These are phyloP conservation scores for Steatornis caripensis DNA, from an alignment of 2,113 vertebrate species.

Conservation along the genomic window DNA sequence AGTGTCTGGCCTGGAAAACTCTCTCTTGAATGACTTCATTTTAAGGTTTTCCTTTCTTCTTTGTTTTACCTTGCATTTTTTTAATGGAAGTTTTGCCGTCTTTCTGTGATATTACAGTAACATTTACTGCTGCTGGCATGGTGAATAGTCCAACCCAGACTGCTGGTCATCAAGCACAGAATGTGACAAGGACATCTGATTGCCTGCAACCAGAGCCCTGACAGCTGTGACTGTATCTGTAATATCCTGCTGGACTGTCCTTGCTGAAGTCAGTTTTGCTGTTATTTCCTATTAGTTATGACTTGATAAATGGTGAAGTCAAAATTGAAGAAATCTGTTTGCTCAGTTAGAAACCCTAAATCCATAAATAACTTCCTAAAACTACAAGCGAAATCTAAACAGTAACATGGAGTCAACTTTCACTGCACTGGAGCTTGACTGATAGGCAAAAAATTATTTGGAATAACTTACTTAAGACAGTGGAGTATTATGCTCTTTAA, in stretches of 20 bases:
- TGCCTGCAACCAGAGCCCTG: neutral
- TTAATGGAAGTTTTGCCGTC: neutral
- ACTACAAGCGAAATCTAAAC: neutral
- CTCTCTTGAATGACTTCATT: neutral
- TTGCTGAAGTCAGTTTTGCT: neutral
- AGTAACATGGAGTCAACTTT: neutral
- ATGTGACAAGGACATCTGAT: conserved; percentile 12
- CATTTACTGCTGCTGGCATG: neutral
- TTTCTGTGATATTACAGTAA: neutral
- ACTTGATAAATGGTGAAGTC: neutral
- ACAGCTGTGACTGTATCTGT: neutral
- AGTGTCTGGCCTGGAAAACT: neutral
- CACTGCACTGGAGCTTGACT: neutral
- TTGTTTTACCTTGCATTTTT: neutral
- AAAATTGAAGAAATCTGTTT: neutral
- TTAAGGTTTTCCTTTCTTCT: neutral
- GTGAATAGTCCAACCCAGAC: neutral
- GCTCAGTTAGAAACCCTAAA: neutral
- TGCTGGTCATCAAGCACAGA: neutral
- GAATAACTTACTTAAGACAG: neutral
- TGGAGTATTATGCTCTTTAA: neutral
- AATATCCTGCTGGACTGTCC: neutral
- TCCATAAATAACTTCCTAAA: neutral
- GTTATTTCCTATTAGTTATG: neutral
- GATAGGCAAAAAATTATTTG: neutral